phyloP scores from a whole-genome alignment of 2,888 invertebrate species.

The Eupeodes luniger region DNA sequence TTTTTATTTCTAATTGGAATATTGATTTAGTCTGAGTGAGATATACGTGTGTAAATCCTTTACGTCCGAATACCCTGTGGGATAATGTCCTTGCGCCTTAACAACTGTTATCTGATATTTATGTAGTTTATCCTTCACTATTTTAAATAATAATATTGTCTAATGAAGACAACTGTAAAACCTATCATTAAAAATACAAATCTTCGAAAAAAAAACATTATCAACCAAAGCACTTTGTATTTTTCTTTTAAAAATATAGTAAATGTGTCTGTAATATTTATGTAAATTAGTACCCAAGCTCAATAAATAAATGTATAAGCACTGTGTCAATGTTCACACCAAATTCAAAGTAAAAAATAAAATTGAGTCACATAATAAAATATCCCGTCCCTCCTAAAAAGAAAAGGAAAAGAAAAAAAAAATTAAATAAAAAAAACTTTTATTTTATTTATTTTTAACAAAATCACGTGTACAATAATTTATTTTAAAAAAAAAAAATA shows the following conservation, averaged over 20 bases:
- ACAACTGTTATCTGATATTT: too few relatives aligned
- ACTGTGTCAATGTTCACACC: constrained; percentile 71
- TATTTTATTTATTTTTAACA: constrained; percentile 24
- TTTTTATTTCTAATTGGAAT: too few relatives aligned
- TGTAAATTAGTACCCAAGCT: constrained; percentile 43
- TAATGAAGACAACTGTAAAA: not conserved
- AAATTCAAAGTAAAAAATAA: constrained; percentile 55
- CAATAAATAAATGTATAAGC: constrained; percentile 24
- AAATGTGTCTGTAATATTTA: constrained; percentile 13
- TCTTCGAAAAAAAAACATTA: constrained; percentile 9
- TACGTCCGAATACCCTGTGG: too few relatives aligned
- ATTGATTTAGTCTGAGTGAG: too few relatives aligned
- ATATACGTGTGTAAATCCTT: too few relatives aligned
- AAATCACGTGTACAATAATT: constrained; percentile 55
- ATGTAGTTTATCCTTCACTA: too few relatives aligned
- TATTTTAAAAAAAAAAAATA: constrained; percentile 51
- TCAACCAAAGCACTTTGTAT: constrained; percentile 9
- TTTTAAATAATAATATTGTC: not conserved
- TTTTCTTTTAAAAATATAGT: not conserved
- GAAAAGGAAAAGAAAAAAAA: constrained; percentile 6
- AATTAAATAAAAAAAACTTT: constrained; percentile 21
- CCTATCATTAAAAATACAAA: constrained; percentile 3
- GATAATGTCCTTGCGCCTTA: too few relatives aligned
- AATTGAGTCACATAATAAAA: constrained; percentile 50
- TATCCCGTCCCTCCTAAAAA: constrained; percentile 22